Conservation (phyloP, 2,113 vertebrate species). For the Madoqua kirkii region DNA sequence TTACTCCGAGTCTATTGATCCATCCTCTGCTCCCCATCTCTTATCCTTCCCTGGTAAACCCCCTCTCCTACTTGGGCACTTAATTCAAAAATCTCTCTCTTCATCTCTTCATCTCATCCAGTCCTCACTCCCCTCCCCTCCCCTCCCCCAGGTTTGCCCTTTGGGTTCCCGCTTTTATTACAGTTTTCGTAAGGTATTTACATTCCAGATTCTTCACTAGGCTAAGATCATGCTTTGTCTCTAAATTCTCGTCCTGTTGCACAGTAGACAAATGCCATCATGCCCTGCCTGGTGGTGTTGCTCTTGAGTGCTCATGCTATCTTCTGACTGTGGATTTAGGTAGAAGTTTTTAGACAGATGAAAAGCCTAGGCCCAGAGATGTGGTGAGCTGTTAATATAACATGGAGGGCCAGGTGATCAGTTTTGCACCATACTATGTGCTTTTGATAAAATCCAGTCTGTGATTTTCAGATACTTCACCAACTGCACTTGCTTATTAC, state of each 20-base stretch:
- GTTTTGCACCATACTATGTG: not conserved
- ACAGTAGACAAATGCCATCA: not conserved
- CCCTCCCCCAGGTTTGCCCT: not conserved
- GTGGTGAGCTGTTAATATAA: not conserved
- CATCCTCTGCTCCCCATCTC: not conserved
- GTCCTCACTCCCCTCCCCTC: not conserved
- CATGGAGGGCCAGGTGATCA: not conserved
- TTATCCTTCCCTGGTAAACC: not conserved
- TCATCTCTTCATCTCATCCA: not conserved
- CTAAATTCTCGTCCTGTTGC: not conserved
- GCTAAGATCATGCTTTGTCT: too few relatives aligned
- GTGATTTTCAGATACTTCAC: not conserved
- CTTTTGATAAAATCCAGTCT: slow-evolving; percentile 14
- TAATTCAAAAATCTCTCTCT: not conserved
- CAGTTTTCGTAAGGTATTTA: not conserved
- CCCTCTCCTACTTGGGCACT: not conserved
- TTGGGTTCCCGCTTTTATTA: not conserved
- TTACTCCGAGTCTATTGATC: not conserved
- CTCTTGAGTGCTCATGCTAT: not conserved
- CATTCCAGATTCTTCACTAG: not conserved
- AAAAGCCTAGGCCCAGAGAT: not conserved
- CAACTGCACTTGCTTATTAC: slow-evolving; percentile 13
- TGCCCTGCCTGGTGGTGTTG: not conserved
- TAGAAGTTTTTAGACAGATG: not conserved
- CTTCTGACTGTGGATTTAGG: not conserved